These are phyloP conservation scores for Pelosia muscerda DNA, from an alignment of 2,888 invertebrate genomes.

Conservation along the genomic window DNA sequence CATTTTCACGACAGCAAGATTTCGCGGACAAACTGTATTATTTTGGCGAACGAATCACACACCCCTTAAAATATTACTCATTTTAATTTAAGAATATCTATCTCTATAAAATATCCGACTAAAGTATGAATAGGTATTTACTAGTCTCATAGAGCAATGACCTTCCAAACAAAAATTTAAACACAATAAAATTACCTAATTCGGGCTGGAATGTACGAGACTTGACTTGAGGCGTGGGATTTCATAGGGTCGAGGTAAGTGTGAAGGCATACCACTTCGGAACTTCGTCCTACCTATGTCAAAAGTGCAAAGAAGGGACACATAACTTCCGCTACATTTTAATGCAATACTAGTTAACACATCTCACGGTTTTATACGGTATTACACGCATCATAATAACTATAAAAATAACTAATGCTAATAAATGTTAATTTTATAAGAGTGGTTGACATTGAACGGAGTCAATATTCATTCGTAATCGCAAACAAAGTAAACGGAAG, in stretches of 20 bases:
- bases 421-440: slow-evolving; percentile 40
- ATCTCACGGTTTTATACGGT: not conserved
- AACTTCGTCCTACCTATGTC: not conserved
- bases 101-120: too few species aligned
- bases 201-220: not conserved
- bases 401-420: slow-evolving; percentile 1
- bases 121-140: too few species aligned
- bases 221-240: not conserved
- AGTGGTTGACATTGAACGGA: slow-evolving; percentile 45
- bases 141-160: not conserved
- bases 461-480: slow-evolving; percentile 33
- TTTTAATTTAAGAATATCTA: too few species aligned
- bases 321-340: not conserved
- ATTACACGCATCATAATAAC: not conserved
- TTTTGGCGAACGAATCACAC: too few species aligned
- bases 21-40: too few species aligned
- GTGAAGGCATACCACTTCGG: not conserved
- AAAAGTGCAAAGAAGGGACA: not conserved
- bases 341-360: not conserved
- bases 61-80: too few species aligned
- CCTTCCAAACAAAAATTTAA: too few species aligned
- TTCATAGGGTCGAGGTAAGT: not conserved
- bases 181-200: not conserved
- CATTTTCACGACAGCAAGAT: too few species aligned
- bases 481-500: not conserved